These are phyloP conservation scores for Anas platyrhynchos DNA, from an alignment of 2,113 vertebrate species.

Conservation along the genomic window DNA sequence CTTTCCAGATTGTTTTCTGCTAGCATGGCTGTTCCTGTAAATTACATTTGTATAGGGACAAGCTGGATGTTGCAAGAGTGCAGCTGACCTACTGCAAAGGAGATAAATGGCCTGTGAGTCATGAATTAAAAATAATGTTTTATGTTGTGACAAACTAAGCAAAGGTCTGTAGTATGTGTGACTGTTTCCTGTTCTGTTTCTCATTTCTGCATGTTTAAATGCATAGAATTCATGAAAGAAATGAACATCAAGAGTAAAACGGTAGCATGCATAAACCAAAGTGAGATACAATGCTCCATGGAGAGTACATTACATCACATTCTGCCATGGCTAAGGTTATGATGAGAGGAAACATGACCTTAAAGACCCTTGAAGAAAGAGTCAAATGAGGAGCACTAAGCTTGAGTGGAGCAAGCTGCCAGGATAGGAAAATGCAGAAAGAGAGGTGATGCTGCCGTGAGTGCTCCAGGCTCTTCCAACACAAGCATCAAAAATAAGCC, in stretches of 20 bases:
- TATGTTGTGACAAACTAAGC: not conserved
- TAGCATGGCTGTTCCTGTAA: not conserved
- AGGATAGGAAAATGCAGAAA: not conserved
- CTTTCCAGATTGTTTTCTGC: not conserved
- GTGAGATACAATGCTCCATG: not conserved
- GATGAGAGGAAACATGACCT: not conserved
- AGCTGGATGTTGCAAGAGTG: not conserved
- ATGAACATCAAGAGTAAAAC: not conserved
- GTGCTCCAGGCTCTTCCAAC: not conserved
- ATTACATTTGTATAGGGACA: not conserved
- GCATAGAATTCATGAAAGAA: not conserved
- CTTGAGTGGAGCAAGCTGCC: not conserved
- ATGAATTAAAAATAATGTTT: not conserved
- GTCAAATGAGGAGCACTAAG: not conserved
- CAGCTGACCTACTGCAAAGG: not conserved
- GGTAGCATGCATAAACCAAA: rapidly evolving
- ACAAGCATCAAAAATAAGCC: not conserved
- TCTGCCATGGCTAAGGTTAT: not conserved
- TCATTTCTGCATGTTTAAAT: not conserved
- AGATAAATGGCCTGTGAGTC: not conserved
- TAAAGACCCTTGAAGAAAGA: not conserved
- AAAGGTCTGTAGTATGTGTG: not conserved
- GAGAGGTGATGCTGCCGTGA: not conserved
- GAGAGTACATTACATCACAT: not conserved
- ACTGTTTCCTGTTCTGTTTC: not conserved